Base-by-base conservation (phyloP, 1,140 invertebrate species). In the Agraylea sexmaculata region DNA sequence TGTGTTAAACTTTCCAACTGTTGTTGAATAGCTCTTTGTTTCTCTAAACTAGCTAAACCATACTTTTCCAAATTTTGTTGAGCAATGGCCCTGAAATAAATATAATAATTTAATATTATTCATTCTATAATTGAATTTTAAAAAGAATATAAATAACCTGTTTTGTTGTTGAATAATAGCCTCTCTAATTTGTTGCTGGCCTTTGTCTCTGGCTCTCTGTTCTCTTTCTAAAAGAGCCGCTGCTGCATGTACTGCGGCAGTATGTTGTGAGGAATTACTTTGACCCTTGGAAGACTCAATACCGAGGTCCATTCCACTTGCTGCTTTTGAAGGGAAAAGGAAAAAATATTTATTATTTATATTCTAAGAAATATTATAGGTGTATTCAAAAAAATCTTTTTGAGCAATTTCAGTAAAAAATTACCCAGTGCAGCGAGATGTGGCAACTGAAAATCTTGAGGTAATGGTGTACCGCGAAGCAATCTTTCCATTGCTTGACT, bases 21-120 rank as follows among this genome's bases (percentile, higher is more conserved):
- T 23, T 71, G 67, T 35, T 69, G 66, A 8, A 64, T 53, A 1
- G 60, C 58, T 0, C 69, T 56, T 46, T 71, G 70, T 46, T 73
- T 71, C 43, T 73, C 69, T 42, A 73, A 47, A 36, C 67, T 62
- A 2, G 65, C 65, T 12, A 64, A 42, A 46, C 67, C 68, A 11
- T 71, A 61, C 49, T 72, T 72, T 36, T 72, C 70, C 11, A 72
- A 52, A 41, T 68, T 71, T 46, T 71, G 69, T 47, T 71, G 69
- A 15, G 68, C 69, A 11, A 71, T 62, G 4, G 67, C 68, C 12
- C 69, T 50, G 23, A 10, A 47, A 47, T 18, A 28, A 8, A 10
- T 32, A n/a, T 10, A n/a, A 32, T 8, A n/a, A 7, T 32, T 32
- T 7, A 32, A 7, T 32, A n/a, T 32, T 8, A n/a, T 10, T n/a